Conservation (phyloP, 1,140 invertebrate species). For the Hetaerina americana region DNA sequence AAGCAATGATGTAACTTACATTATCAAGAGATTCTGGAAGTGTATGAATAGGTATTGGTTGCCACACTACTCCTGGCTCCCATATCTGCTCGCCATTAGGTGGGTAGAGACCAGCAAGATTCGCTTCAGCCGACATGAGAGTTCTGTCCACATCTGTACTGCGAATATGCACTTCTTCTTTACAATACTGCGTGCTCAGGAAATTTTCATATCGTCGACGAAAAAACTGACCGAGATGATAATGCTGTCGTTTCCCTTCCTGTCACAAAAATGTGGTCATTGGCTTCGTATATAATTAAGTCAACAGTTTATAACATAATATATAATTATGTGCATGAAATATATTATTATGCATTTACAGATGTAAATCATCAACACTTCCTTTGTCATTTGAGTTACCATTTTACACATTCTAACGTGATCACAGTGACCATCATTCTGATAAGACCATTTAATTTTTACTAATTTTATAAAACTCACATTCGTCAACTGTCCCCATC, state of each 20-base stretch:
- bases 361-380: neutral
- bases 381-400: neutral
- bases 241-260: slow-evolving; percentile 66
- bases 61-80: slow-evolving; percentile 61
- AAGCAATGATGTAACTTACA: slow-evolving; percentile 26
- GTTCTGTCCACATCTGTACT: slow-evolving; percentile 81
- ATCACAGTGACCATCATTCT: slow-evolving; percentile 1
- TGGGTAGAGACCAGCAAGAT: slow-evolving; percentile 67
- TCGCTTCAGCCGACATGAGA: slow-evolving; percentile 72
- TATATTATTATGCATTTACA: too few relatives aligned
- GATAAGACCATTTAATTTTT: slow-evolving; percentile 5
- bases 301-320: too few relatives aligned
- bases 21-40: slow-evolving; percentile 48
- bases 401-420: neutral
- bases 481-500: slow-evolving; percentile 66
- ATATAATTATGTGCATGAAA: too few relatives aligned
- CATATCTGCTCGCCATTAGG: slow-evolving; percentile 42
- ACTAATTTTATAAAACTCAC: slow-evolving; percentile 32
- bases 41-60: slow-evolving; percentile 81
- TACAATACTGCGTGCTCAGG: slow-evolving; percentile 35
- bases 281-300: too few relatives aligned
- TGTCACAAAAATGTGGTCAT: too few relatives aligned
- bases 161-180: slow-evolving; percentile 48
- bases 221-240: slow-evolving; percentile 61
- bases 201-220: slow-evolving; percentile 50